A percentile compares a stretch with the other conserved stretches of the same genome.
These are phyloP conservation scores for Pogonognathellus flavescens DNA, from an alignment of 1,140 invertebrate genomes.

Conservation along the genomic window DNA sequence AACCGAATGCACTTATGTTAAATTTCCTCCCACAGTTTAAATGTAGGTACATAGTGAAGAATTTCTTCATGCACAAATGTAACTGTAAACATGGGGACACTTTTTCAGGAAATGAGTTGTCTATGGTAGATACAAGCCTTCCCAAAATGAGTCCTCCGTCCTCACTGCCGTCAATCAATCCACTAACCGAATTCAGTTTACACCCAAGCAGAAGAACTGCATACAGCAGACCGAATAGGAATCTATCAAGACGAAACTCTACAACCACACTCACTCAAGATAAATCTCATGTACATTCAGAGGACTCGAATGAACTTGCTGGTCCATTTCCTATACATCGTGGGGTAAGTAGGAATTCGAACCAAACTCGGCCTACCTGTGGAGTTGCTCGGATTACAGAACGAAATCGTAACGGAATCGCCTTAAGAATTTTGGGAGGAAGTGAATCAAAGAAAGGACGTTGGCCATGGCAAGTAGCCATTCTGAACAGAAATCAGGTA, in stretches of 20 bases:
- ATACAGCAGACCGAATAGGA: not conserved
- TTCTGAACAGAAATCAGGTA: slow-evolving; percentile 86
- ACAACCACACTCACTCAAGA: not conserved
- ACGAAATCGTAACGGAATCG: slow-evolving; percentile 50
- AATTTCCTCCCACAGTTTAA: not conserved
- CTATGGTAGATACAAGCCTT: not conserved
- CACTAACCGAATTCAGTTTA: not conserved
- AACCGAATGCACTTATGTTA: not conserved
- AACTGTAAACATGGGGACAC: not conserved
- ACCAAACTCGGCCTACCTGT: slow-evolving; percentile 57
- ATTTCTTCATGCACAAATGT: not conserved
- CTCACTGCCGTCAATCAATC: slow-evolving; percentile 13
- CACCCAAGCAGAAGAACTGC: slow-evolving; percentile 24
- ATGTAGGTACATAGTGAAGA: not conserved
- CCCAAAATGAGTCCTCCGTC: slow-evolving; percentile 10
- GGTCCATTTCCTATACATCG: slow-evolving; percentile 38
- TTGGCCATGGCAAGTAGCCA: slow-evolving; percentile 95
- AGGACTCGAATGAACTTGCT: slow-evolving; percentile 47
- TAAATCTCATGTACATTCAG: not conserved
- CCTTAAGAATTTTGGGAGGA: slow-evolving; percentile 88
- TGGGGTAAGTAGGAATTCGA: not conserved
- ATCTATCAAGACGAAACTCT: not conserved
- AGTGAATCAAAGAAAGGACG: slow-evolving; percentile 80
- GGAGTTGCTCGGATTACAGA: slow-evolving; percentile 62
- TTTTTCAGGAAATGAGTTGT: not conserved